Conservation (phyloP, 1,140 invertebrate species). For the Macrobrachium rosenbergii region DNA sequence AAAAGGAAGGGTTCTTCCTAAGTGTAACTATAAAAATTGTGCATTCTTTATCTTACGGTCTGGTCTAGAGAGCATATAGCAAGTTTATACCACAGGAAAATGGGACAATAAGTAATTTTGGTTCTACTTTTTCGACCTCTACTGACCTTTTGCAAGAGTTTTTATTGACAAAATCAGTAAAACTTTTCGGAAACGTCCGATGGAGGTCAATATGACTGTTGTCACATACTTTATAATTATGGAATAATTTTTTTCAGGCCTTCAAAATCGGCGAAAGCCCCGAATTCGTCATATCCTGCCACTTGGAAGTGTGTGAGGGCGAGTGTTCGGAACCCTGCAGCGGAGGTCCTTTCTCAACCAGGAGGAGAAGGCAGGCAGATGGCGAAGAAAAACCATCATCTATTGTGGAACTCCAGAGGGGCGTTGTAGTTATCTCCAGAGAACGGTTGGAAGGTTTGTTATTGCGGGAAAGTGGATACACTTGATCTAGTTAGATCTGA, state of each 20-base stretch:
- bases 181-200: no score
- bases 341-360: constrained; percentile 12
- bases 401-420: constrained; percentile 25
- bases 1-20: no score
- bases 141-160: no score
- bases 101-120: no score
- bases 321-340: constrained; percentile 43
- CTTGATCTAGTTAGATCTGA: background rate
- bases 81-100: no score
- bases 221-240: background rate
- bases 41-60: no score
- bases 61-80: no score
- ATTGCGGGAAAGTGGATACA: background rate
- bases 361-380: background rate
- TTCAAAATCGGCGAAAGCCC: constrained; percentile 56
- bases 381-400: background rate
- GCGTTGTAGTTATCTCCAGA: constrained; percentile 31
- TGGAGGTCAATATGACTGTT: no score
- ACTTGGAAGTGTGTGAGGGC: constrained; percentile 58
- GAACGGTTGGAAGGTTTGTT: constrained; percentile 35
- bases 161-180: no score
- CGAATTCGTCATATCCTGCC: constrained; percentile 55
- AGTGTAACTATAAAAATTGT: no score
- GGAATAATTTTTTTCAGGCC: constrained; percentile 31
- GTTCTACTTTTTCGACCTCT: no score